Conservation (phyloP, 2,113 vertebrate species). For the Corynorhinus townsendii region DNA sequence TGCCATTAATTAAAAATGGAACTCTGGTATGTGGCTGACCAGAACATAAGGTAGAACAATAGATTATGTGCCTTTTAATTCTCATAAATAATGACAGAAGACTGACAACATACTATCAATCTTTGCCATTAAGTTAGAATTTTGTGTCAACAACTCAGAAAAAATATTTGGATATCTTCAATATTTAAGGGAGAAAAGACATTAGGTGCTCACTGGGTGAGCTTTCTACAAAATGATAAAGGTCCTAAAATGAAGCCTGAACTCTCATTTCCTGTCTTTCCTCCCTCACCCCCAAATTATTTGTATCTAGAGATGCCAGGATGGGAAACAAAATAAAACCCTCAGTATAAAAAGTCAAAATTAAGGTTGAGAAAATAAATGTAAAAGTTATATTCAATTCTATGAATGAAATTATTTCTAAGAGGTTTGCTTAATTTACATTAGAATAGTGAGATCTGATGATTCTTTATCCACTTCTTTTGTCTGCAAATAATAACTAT, state of each 20-base stretch:
- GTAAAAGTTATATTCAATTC: not conserved
- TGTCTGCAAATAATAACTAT: not conserved
- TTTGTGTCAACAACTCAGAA: not conserved
- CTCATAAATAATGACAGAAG: not conserved
- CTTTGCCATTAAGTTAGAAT: not conserved
- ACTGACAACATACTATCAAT: not conserved
- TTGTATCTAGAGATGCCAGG: not conserved
- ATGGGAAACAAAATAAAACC: not conserved
- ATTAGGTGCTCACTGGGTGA: not conserved
- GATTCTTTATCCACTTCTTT: not conserved
- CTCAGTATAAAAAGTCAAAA: slow-evolving; percentile 21
- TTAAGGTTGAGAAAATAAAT: slow-evolving; percentile 24
- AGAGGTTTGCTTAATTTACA: not conserved
- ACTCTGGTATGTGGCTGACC: not conserved
- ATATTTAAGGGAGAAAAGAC: not conserved
- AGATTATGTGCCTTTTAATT: not conserved
- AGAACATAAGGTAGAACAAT: not conserved
- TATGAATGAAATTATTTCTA: not conserved
- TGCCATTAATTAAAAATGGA: not conserved
- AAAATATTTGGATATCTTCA: not conserved
- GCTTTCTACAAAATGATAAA: slow-evolving; percentile 15
- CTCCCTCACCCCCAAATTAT: not conserved
- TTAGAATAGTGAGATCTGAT: not conserved
- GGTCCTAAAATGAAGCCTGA: slow-evolving; percentile 18
- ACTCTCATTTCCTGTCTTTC: slow-evolving; percentile 17